Percentiles rank a stretch among this genome's conserved stretches.
Conservation (phyloP, 2,888 invertebrate species). For the Synergus gifuensis region DNA sequence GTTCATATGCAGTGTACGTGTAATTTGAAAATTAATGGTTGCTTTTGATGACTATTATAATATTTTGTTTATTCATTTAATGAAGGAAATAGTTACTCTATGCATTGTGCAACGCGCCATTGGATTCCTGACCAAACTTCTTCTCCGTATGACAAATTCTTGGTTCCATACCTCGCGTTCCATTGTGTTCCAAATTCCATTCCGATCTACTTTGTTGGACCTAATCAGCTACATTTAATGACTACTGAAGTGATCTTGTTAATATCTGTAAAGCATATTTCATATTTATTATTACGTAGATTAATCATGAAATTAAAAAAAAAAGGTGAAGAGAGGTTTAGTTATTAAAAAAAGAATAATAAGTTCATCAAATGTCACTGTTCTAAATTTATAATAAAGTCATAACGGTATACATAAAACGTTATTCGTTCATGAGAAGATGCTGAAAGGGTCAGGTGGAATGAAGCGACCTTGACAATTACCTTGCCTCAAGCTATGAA, state of each 20-base stretch:
- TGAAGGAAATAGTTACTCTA: background rate
- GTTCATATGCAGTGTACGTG: too few relatives aligned
- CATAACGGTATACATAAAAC: too few relatives aligned
- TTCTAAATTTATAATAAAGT: too few relatives aligned
- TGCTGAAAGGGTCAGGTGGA: background rate
- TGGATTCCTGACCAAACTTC: background rate
- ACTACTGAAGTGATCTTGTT: background rate
- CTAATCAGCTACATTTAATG: background rate
- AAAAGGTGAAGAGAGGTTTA: too few relatives aligned
- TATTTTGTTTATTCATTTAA: background rate
- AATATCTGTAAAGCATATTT: too few relatives aligned
- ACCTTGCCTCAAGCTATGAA: conserved; percentile 9
- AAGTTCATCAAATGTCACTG: too few relatives aligned
- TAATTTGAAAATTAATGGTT: too few relatives aligned
- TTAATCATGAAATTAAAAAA: too few relatives aligned
- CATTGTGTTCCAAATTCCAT: background rate
- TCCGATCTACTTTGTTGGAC: background rate
- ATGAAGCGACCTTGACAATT: background rate
- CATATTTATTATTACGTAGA: too few relatives aligned
- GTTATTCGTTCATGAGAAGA: background rate
- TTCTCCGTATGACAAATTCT: background rate
- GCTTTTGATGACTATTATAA: background rate
- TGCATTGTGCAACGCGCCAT: background rate
- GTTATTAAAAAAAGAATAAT: too few relatives aligned
- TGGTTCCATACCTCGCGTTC: background rate